Base-by-base conservation (phyloP, 2,888 invertebrate species). In the Meloe dianella region DNA sequence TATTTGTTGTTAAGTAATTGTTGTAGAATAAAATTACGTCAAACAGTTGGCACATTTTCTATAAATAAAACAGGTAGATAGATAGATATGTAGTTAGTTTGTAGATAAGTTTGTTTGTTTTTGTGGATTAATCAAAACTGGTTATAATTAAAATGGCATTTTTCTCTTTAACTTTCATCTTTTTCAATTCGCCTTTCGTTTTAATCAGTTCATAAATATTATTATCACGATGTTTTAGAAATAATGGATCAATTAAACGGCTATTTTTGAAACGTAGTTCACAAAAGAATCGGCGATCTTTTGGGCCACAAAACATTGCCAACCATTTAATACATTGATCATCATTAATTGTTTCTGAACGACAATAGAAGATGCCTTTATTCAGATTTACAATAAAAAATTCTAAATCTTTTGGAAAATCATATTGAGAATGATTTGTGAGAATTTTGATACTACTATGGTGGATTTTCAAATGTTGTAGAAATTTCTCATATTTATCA, bases 341-440 rank as follows among this genome's bases (percentile, higher is more conserved):
- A 17, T 70, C 70, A 6, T 65, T 63, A 41, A 12, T 14, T 7
- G 68, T 62, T n/a, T 66, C 65, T 2, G 74, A 76, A 24, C 70
- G 71, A 64, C 77, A 77, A 32, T 75, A 75, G 61, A 80, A 79
- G 6, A 80, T 74, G 7, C 80, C 80, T 30, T 73, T 72, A 3
- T 73, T 72, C 57, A 75, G 75, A 54, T 75, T 71, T 0, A 71
- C 72, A 5, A 80, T 58, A 62, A 77, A 77, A 17, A 77, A 71
- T 54, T 78, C 77, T 2, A 69, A 70, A 27, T 75, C 68, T 60
- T 75, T 79, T n/a, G 78, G 77, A 63, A 80, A 79, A 10, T 71
- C 67, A n/a, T 71, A 68, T 17, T 74, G 75, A n/a, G 74, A 74
- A 1, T 71, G 71, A 29, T 74, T 71, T 4, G 68, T 17, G 0